Conservation (phyloP, 2,113 vertebrate species). For the Litocranius walleri region DNA sequence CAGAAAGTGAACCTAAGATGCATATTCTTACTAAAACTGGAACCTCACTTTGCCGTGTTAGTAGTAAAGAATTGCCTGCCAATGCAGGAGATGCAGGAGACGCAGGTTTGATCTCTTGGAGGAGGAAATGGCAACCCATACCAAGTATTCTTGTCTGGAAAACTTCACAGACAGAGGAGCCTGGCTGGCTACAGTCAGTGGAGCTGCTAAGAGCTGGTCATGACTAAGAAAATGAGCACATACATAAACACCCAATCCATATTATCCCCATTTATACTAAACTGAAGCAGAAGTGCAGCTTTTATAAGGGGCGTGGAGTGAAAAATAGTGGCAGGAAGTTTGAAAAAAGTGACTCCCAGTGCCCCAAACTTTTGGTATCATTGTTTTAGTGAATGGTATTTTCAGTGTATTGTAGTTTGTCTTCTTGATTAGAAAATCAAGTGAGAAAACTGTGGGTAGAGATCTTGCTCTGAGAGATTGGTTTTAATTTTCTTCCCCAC, state of each 20-base stretch:
- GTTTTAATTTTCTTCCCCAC: not conserved
- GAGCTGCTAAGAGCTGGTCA: not conserved
- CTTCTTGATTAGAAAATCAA: not conserved
- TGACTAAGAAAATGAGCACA: not conserved
- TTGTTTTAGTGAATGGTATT: not conserved
- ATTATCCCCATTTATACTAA: not conserved
- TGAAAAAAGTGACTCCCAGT: not conserved
- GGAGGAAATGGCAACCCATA: not conserved
- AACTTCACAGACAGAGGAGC: not conserved
- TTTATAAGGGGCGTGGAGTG: fast-evolving
- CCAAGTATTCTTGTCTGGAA: not conserved
- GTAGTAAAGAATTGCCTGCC: not conserved
- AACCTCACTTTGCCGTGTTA: not conserved
- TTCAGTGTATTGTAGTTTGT: not conserved
- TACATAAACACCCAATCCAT: not conserved
- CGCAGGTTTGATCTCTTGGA: not conserved
- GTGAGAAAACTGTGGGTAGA: not conserved
- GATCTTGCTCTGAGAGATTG: not conserved
- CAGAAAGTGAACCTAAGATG: not conserved
- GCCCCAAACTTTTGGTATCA: fast-evolving
- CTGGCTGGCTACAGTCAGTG: not conserved
- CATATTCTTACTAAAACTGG: not conserved
- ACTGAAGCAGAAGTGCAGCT: not conserved
- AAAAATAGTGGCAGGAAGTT: not conserved
- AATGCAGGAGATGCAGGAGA: not conserved